Percentiles rank a stretch among this genome's conserved stretches.
These are phyloP conservation scores for Zaprionus capensis DNA, from an alignment of 1,140 invertebrate species.

Conservation along the genomic window DNA sequence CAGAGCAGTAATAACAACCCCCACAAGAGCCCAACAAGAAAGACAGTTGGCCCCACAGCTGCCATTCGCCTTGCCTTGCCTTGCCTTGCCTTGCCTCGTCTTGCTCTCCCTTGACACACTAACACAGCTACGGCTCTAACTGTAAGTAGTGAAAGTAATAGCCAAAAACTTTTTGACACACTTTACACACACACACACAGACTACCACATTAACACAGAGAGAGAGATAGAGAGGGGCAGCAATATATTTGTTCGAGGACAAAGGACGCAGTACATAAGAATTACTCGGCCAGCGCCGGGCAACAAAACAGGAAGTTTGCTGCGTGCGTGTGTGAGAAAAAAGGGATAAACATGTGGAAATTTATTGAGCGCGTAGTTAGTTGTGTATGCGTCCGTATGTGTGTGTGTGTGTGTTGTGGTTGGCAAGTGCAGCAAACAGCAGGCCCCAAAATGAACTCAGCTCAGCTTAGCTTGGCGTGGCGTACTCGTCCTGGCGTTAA, in stretches of 20 bases:
- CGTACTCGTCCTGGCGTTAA: constrained; percentile 76
- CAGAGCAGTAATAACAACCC: constrained; percentile 38
- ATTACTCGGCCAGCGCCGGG: constrained; percentile 33
- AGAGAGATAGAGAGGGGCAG: neutral
- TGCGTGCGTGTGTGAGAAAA: constrained; percentile 37
- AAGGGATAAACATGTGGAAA: constrained; percentile 75
- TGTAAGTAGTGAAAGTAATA: constrained; percentile 77
- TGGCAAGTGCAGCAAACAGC: constrained; percentile 52
- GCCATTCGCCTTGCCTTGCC: neutral
- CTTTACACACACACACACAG: constrained; percentile 44
- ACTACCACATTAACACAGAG: neutral
- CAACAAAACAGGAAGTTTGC: constrained; percentile 18
- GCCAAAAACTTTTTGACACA: constrained; percentile 76
- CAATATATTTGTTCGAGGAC: constrained; percentile 44
- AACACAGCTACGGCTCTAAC: constrained; percentile 33
- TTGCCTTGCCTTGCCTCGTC: neutral
- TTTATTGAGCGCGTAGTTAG: constrained; percentile 64
- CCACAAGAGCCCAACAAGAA: constrained; percentile 16
- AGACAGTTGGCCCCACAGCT: constrained; percentile 16
- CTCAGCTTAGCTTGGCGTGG: constrained; percentile 30
- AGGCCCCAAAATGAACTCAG: constrained; percentile 26
- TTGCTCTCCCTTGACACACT: constrained; percentile 18
- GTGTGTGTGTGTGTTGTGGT: constrained; percentile 24
- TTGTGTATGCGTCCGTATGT: constrained; percentile 26
- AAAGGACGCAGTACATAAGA: constrained; percentile 49